Base-by-base conservation (phyloP, 2,888 invertebrate species). In the Drosophila hamatofila region DNA sequence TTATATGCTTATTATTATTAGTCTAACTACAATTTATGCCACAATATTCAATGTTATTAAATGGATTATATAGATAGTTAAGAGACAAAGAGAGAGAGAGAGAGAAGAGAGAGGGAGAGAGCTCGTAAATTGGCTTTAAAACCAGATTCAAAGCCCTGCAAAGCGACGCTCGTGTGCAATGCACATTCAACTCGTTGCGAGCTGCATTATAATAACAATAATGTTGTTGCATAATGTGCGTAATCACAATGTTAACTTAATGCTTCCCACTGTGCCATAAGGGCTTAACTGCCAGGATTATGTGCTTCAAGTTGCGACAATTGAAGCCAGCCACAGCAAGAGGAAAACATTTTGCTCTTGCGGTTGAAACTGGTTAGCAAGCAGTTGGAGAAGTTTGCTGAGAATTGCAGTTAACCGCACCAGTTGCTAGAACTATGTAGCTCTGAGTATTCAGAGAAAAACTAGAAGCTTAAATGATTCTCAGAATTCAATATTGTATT, bases 261-360 rank as follows among this genome's bases (percentile, higher is more conserved):
- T 73, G 69, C 27, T 37, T 46, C 30, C 18, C 37, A 30, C 30
- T 11, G 14, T 27, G 55, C 23, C 61, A 64, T 54, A 59, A 83
- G 85, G 57, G 55, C 56, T 57, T 74, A 83, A 83, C 64, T 65
- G 64, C 80, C 54, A 30, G 57, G 75, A 75, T 86, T 82, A 86
- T 66, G 63, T 69, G 59, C 62, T 44, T 46, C 55, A 69, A 76
- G 55, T 55, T 57, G 63, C 46, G 44, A 41, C 61, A 58, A 21
- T 55, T 67, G 42, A 30, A 52, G 68, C 3, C 44, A 57, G 49
- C 35, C 61, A 16, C 61, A 30, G 52, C 57, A 42, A 25, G 30
- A 44, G 44, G 58, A 35, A 35, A 46, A 18, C 14, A 18, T n/a
- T 23, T 16, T 14, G n/a, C 57, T 11, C 41, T 39, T 55, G 44